Percentiles rank a stretch among this genome's conserved stretches.
phyloP scores from a whole-genome alignment of 2,113 vertebrate species.

The Anguilla japonica region DNA sequence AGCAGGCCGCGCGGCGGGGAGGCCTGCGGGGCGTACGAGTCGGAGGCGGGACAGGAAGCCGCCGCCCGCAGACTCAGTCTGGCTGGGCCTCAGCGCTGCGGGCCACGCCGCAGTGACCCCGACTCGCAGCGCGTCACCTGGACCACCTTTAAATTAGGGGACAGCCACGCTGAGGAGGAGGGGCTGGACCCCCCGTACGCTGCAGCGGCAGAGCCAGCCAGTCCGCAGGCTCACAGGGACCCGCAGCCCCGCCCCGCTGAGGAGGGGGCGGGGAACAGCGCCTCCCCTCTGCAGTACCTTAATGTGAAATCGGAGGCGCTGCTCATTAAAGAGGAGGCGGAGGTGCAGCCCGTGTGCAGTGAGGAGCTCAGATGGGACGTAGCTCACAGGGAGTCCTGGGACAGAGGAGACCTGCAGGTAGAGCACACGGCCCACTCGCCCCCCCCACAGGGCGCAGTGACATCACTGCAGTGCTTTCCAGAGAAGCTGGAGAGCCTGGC shows the following conservation, averaged over 20 bases:
- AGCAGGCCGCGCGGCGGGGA: background rate
- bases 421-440: background rate
- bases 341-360: background rate
- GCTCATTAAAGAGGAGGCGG: background rate
- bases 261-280: background rate
- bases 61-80: background rate
- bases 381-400: background rate
- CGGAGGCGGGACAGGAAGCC: background rate
- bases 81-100: background rate
- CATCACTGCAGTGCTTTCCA: background rate
- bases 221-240: background rate
- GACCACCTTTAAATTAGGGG: background rate
- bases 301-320: background rate
- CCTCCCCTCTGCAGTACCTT: background rate
- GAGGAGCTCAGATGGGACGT: background rate
- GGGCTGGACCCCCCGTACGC: background rate
- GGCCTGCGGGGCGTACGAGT: background rate
- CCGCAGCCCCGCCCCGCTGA: background rate
- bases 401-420: constrained; percentile 7
- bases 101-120: background rate
- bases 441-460: background rate
- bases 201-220: background rate
- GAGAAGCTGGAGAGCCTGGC: background rate
- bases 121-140: background rate
- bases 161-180: background rate